Conservation (phyloP, 2,888 invertebrate species). For the Hecatera dysodea region DNA sequence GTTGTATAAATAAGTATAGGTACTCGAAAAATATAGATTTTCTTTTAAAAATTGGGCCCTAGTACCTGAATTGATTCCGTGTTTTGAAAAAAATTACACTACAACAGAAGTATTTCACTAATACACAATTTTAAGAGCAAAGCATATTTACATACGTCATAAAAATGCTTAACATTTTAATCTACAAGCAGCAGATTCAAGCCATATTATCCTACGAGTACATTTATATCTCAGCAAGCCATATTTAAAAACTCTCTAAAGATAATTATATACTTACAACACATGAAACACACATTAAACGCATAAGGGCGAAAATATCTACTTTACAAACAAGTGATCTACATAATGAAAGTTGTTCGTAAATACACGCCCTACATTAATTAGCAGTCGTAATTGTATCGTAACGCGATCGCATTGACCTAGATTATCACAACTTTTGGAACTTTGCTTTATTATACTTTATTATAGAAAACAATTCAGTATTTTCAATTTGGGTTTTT, state of each 20-base stretch:
- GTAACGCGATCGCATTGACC: conserved; percentile 48
- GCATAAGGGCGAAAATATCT: conserved; percentile 27
- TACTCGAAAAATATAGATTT: not conserved
- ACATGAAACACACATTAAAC: conserved; percentile 5
- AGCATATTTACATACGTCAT: not conserved
- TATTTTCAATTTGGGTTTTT: not conserved
- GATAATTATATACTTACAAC: conserved; percentile 30
- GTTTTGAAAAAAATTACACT: not conserved
- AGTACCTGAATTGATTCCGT: not conserved
- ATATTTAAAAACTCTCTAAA: conserved; percentile 44
- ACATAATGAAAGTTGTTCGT: conserved; percentile 45
- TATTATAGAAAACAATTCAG: conserved; percentile 1
- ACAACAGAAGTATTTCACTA: no score
- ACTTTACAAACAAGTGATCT: conserved; percentile 39
- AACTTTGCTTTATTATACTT: conserved; percentile 9
- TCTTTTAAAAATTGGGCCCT: not conserved
- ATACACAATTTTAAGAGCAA: not conserved
- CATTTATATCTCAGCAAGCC: conserved; percentile 27
- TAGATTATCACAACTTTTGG: conserved; percentile 32
- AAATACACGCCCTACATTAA: conserved; percentile 46
- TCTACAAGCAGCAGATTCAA: conserved; percentile 32
- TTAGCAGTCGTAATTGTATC: conserved; percentile 55
- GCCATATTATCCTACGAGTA: conserved; percentile 19
- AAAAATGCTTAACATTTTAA: conserved; percentile 17
- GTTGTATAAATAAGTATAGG: not conserved